These are phyloP conservation scores for Cephus runcator DNA, from an alignment of 2,888 invertebrate genomes.

Conservation along the genomic window DNA sequence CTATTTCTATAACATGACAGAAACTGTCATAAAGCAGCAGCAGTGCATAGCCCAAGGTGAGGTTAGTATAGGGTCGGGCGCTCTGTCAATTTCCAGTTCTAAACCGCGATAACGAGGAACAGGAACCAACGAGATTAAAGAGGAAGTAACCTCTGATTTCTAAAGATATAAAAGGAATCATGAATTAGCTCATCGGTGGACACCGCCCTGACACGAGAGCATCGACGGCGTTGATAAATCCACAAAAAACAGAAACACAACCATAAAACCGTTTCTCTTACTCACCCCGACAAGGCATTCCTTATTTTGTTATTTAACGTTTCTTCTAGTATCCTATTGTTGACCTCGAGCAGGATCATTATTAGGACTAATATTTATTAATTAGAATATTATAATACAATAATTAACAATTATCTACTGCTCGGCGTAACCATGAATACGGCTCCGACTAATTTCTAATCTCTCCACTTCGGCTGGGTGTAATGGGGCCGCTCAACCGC, in stretches of 20 bases:
- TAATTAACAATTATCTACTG: constrained; percentile 56
- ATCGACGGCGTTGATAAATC: constrained; percentile 15
- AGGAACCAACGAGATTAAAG: neutral
- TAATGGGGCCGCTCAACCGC: constrained; percentile 1
- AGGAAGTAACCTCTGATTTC: neutral
- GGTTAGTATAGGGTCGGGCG: constrained; percentile 22
- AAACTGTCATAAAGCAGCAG: neutral
- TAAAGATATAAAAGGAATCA: neutral
- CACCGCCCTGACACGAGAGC: constrained; percentile 44
- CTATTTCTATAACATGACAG: neutral
- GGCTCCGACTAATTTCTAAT: constrained; percentile 50
- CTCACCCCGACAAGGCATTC: constrained; percentile 96
- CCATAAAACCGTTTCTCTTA: constrained; percentile 64
- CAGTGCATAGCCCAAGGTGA: constrained; percentile 19
- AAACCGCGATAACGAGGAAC: neutral
- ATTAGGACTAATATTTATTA: constrained; percentile 50
- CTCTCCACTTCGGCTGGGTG: constrained; percentile 29
- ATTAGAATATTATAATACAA: constrained; percentile 48
- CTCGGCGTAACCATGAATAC: constrained; percentile 54
- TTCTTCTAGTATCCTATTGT: constrained; percentile 99
- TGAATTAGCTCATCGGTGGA: constrained; percentile 26
- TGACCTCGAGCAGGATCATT: constrained; percentile 98
- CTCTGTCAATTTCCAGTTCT: constrained; percentile 1
- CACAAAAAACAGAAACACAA: constrained; percentile 55
- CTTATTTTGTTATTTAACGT: constrained; percentile 94